phyloP scores from a whole-genome alignment of 2,797 vertebrate genomes.

The Pseudocheirus occidentalis region DNA sequence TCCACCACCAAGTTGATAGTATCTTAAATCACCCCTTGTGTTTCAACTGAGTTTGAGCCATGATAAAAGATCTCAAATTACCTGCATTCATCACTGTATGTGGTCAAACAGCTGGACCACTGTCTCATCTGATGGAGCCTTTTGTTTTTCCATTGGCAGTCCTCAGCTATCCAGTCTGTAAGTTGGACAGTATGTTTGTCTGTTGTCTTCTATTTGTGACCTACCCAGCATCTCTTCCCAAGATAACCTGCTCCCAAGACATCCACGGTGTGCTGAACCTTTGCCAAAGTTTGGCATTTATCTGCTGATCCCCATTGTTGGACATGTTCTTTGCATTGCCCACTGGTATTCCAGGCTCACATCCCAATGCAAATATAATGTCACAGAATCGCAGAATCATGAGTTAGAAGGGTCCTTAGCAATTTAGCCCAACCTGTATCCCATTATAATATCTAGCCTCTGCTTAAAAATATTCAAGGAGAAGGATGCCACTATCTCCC shows the following conservation, averaged over 20 bases:
- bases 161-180: neutral
- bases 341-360: neutral
- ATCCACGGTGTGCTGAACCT: neutral
- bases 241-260: neutral
- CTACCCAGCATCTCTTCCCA: neutral
- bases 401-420: neutral
- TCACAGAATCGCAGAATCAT: neutral
- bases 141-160: neutral
- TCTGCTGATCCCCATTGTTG: neutral
- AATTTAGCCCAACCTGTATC: neutral
- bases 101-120: neutral
- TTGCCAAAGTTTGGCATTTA: neutral
- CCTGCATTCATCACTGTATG: neutral
- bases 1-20: too few species aligned
- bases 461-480: neutral
- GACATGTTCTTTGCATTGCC: neutral
- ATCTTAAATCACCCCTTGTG: neutral
- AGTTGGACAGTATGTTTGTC: neutral
- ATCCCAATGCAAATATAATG: neutral
- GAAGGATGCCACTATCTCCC: neutral
- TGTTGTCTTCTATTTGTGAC: neutral
- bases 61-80: neutral
- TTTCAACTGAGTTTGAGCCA: neutral
- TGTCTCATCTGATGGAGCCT: neutral
- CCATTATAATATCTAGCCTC: too few species aligned